A percentile compares a stretch with the other conserved stretches of the same genome.
Conservation (phyloP, 2,797 vertebrate genomes). For the Lagocephalus sceleratus region DNA sequence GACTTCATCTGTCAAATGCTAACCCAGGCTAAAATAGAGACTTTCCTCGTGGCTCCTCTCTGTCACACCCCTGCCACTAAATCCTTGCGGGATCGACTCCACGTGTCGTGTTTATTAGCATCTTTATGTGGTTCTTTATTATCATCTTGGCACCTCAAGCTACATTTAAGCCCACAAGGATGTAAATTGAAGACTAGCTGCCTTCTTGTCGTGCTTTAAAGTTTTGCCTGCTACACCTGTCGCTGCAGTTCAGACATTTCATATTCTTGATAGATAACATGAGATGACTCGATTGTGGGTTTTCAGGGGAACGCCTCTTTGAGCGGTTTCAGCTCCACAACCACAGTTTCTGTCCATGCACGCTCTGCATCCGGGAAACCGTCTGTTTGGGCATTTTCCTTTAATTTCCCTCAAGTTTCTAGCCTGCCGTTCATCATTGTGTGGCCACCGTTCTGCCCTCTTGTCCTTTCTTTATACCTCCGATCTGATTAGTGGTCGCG, state of each 20-base stretch:
- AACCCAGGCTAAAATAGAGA: conserved; percentile 13
- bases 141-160: conserved; percentile 57
- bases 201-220: conserved; percentile 21
- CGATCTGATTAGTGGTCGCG: conserved; percentile 69
- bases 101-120: conserved; percentile 62
- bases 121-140: conserved; percentile 70
- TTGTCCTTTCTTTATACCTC: conserved; percentile 52
- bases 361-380: conserved; percentile 20
- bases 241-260: conserved; percentile 9
- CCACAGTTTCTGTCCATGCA: conserved; percentile 37
- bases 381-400: conserved; percentile 35
- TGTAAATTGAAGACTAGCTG: conserved; percentile 57
- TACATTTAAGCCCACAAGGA: conserved; percentile 42
- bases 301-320: conserved; percentile 14
- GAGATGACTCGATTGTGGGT: conserved; percentile 17
- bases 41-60: conserved; percentile 12
- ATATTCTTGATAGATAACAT: conserved; percentile 21
- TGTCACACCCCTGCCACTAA: conserved; percentile 55
- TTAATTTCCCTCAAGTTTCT: conserved; percentile 36
- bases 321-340: conserved; percentile 17
- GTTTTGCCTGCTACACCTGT: conserved; percentile 13
- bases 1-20: conserved; percentile 1
- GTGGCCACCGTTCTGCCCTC: conserved; percentile 49
- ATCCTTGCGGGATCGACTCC: conserved; percentile 31
- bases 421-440: conserved; percentile 61